Evolutionary conservation across 2,113 vertebrate genomes (phyloP), one percentile per base, ranked within the genome.

Genomic region (Gymnarchus niloticus): DNA sequence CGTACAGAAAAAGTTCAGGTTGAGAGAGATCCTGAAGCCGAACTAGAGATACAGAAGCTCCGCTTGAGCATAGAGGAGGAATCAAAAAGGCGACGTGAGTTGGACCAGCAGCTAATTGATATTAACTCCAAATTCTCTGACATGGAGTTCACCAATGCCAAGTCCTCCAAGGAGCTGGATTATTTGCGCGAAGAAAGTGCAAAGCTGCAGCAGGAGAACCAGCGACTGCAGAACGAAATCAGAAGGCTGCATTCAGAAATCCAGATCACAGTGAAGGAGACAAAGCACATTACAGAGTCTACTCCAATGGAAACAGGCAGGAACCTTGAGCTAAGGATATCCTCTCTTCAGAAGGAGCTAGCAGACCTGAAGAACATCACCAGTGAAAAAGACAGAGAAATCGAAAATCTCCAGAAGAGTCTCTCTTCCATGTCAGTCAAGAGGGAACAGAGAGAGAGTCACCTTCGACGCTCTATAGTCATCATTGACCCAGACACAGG

Each of bases 401-500:
- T 98, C 0, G 95, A 97, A 7, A 95, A 92, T 52, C 96, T 99
- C 33, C 96, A 99, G 77, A 97, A 96, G 87, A 96, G 93, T 85
- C 92, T 99, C 77, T 92, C 95, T 46, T 92, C 95, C 0, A 95
- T 97, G 84, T 95, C 94, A 2, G 92, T 96, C 88, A 99, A 98
- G 93, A 94, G 95, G 78, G 98, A 99, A 73, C 97, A 99, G 90
- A 93, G 98, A 59, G 98, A 99, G 84, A 99, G 97, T 89, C 98
- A 99, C 90, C 92, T 99, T 73, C 94, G 96, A 6, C 95, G 97
- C 23, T 98, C 97, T 83, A 99, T 99, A 0, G 98, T 99, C 7
- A 95, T 99, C 90, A 99, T 99, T 0, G 97, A 99, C 88, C 98
- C 98, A 0, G 98, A 99, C 73, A 94, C 96, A 0, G 97, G 97